Base-by-base conservation (phyloP, 1,140 invertebrate species). In the Macrobrachium nipponense region DNA sequence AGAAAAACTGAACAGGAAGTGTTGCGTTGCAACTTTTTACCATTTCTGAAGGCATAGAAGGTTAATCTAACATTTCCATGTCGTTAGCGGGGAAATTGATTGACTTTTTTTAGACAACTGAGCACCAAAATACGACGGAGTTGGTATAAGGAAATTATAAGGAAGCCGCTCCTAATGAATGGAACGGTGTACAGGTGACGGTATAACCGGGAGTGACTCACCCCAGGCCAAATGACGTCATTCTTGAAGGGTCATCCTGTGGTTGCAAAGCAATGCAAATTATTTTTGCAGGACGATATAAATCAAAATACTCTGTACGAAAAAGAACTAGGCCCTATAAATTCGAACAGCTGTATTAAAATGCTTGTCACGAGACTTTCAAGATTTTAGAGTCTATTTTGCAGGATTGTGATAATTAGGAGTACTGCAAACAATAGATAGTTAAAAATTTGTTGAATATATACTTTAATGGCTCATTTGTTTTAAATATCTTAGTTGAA, bases 181-280 rank as follows among this genome's bases (percentile, higher is more conserved):
- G 61, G 44, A 44, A 17, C 36, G 17, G 10, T 20, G 20, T 62
- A 68, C 79, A 68, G 79, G 79, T 80, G 79, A 68, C 79, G 79
- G 76, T 59, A 51, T 51, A 51, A 62, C 60, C 79, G 27, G 61
- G 64, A 70, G 79, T 80, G 79, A 80, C 79, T 80, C 79, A 80
- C 79, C 79, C 60, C 17, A 43, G 51, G 79, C 61, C 79, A 66
- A 27, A 80, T 80, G 79, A 80, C 79, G 79, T 80, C 79, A 80
- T 80, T 36, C 61, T 44, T 80, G 14, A 58, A 66, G 44, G 60
- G 18, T 44, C 27, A 14, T 18, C 36, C 23, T 80, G 36, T 18
- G 27, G 12, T 58, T 44, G 17, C 15, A 20, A 43, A 43, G 14
- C 27, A 36, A 66, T n/a, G 60, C 7, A 15, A 66, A 20, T 18